Conservation (phyloP, 1,140 invertebrate species). For the Armadillidium nasatum region DNA sequence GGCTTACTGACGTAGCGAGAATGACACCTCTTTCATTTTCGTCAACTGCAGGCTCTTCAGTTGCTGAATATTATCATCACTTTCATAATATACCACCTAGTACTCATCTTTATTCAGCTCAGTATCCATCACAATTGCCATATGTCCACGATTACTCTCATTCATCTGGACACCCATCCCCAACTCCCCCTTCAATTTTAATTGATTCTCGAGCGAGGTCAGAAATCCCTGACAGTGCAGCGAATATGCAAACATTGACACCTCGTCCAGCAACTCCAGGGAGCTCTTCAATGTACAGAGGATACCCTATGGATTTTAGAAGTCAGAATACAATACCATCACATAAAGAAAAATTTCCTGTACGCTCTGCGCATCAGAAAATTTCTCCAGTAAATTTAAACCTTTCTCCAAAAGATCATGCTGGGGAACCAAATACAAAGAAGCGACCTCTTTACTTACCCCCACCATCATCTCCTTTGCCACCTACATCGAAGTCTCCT, state of each 20-base stretch:
- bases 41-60: slow-evolving; percentile 25
- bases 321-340: slow-evolving; percentile 29
- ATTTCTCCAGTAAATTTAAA: not conserved
- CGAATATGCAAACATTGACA: slow-evolving; percentile 20
- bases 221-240: slow-evolving; percentile 28
- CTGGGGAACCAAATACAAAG: not conserved
- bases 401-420: not conserved
- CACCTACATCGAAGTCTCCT: not conserved
- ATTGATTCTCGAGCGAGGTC: slow-evolving; percentile 28
- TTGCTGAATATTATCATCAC: slow-evolving; percentile 42
- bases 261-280: slow-evolving; percentile 31
- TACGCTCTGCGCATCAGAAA: slow-evolving; percentile 29
- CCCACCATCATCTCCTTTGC: not conserved
- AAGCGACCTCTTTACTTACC: not conserved
- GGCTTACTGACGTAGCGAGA: slow-evolving; percentile 42
- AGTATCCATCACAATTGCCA: slow-evolving; percentile 36
- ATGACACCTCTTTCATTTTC: slow-evolving; percentile 40
- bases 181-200: slow-evolving; percentile 31
- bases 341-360: slow-evolving; percentile 22
- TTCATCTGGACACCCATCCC: slow-evolving; percentile 32
- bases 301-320: slow-evolving; percentile 27
- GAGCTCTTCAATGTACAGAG: slow-evolving; percentile 29
- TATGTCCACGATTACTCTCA: slow-evolving; percentile 38
- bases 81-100: slow-evolving; percentile 36
- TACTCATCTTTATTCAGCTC: slow-evolving; percentile 34